phyloP scores from a whole-genome alignment of 2,888 invertebrate species.

The Griposia aprilina region DNA sequence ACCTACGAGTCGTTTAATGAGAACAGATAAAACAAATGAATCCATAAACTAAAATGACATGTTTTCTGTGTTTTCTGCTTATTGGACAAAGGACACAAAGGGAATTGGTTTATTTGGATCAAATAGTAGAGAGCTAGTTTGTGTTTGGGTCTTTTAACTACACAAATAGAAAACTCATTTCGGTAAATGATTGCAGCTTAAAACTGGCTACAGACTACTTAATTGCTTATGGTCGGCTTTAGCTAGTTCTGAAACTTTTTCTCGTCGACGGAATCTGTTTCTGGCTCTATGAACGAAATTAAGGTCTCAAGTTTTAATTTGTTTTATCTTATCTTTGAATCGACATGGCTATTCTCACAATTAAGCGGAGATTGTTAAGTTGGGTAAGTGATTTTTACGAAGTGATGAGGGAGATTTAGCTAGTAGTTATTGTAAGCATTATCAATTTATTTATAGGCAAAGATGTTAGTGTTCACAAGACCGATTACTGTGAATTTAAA shows the following conservation, averaged over 20 bases:
- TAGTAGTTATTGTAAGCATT: conserved; percentile 1
- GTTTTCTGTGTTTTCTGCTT: conserved; percentile 44
- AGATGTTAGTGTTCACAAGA: neutral
- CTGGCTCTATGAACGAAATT: conserved; percentile 58
- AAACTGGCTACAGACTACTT: conserved; percentile 44
- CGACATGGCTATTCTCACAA: conserved; percentile 57
- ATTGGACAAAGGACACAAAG: conserved; percentile 27
- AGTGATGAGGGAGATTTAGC: neutral
- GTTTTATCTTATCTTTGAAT: conserved; percentile 66
- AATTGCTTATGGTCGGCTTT: conserved; percentile 62
- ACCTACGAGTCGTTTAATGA: conserved; percentile 26
- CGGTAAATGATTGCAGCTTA: conserved; percentile 35
- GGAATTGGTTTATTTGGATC: conserved; percentile 27
- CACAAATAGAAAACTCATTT: conserved; percentile 51
- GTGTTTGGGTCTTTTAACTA: conserved; percentile 48
- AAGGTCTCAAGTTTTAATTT: conserved; percentile 66
- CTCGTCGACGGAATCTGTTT: conserved; percentile 52
- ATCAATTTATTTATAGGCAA: neutral
- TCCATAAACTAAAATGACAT: conserved; percentile 38
- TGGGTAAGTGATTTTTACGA: conserved; percentile 8
- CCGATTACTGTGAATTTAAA: neutral
- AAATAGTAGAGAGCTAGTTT: conserved; percentile 2
- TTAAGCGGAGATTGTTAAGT: conserved; percentile 49
- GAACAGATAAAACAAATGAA: conserved; percentile 44
- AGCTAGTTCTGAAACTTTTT: conserved; percentile 63